Evolutionary conservation across 2,113 vertebrate species (phyloP), one percentile per base, ranked within the genome.

Genomic region (Ictidomys tridecemlineatus): DNA sequence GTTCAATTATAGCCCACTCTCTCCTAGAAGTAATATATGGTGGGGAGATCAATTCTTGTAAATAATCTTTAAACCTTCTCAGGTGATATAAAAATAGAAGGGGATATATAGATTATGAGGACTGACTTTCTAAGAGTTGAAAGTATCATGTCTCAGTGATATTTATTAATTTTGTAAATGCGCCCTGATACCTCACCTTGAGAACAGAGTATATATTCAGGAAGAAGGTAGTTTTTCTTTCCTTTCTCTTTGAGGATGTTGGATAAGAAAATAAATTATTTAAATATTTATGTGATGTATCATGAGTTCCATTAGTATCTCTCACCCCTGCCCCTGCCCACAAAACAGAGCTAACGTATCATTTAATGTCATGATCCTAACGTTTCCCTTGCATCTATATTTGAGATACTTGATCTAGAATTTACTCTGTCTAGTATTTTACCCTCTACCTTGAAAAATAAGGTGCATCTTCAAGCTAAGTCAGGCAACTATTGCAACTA

Each of bases 71-170:
- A 96, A 92, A 77, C 6, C 1, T 67, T 93, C 76, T 5, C 8
- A 91, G 22, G 42, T 39, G 76, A 28, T 83, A 2, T 95, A 94
- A n/a, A 74, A 16, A n/a, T 91, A 48, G 37, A 95, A 94, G 58
- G 11, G 70, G 42, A 91, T 77, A 48, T 91, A 82, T 5, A 94
- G 77, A 95, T 22, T 22, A 8, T 32, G 73, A 26, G 2, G 24
- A 45, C 77, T 91, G 42, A 76, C 7, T 79, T 97, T 58, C 24
- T 56, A 37, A 14, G 63, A 91, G 16, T 67, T 22, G 45, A 26
- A 88, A 82, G 34, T 1, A 20, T 34, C 18, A 20, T 90, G 4
- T 88, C 22, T 79, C 69, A 11, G 8, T 77, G 73, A 63, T 28
- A 18, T 22, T 56, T 83, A 85, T 37, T 80, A 28, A 85, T 39